phyloP scores from a whole-genome alignment of 2,113 vertebrate genomes.

The Coryphaenoides rupestris region DNA sequence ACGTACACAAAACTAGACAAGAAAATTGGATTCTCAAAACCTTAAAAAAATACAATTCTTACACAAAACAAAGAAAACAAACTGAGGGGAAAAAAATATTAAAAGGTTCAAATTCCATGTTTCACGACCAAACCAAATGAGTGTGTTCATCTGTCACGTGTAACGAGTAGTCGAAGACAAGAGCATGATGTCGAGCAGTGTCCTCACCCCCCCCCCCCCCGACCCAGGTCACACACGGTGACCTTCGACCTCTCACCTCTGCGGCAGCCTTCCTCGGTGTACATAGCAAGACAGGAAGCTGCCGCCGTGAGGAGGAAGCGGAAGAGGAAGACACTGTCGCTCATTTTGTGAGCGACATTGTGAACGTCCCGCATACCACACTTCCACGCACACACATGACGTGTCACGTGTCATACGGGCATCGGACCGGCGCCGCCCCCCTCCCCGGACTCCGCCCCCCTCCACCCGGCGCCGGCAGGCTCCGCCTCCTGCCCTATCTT shows the following conservation, averaged over 20 bases:
- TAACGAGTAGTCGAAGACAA: constrained; percentile 47
- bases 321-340: too few relatives aligned
- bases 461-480: too few relatives aligned
- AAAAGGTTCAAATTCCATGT: constrained; percentile 31
- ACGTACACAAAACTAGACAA: too few relatives aligned
- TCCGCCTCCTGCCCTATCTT: constrained; percentile 59
- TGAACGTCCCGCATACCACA: constrained; percentile 61
- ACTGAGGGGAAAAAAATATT: too few relatives aligned
- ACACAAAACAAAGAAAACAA: too few relatives aligned
- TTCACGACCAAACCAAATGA: constrained; percentile 47
- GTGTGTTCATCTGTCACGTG: constrained; percentile 43
- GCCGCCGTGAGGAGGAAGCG: too few relatives aligned
- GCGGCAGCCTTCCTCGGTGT: constrained; percentile 72
- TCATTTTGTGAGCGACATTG: constrained; percentile 72
- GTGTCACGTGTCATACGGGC: constrained; percentile 38
- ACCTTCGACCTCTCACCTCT: constrained; percentile 35
- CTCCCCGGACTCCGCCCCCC: too few relatives aligned
- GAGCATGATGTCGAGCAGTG: constrained; percentile 55
- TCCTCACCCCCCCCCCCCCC: background rate
- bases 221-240: constrained; percentile 7
- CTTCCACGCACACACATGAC: constrained; percentile 9
- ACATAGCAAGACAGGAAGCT: constrained; percentile 71
- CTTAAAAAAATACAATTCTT: too few relatives aligned
- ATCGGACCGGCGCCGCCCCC: constrained; percentile 44
- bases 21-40: too few relatives aligned